A percentile compares a stretch with the other conserved stretches of the same genome.
Evolutionary conservation across 1,140 invertebrate genomes (phyloP).

Genomic region (Caenorhabditis tropicalis): DNA sequence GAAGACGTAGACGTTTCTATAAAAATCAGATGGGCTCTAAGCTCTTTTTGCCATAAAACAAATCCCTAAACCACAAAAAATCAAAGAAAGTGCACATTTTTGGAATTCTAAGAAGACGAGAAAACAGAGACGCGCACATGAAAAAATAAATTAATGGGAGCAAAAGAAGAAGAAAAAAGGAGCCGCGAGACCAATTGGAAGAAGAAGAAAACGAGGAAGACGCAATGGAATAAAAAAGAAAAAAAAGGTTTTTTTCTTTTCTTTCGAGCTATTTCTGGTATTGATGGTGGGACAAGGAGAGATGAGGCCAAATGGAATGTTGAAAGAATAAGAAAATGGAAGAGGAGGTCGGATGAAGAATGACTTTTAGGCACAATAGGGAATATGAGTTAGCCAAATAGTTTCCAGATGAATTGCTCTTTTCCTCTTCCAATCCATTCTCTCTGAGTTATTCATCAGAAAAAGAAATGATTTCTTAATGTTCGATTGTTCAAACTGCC

Average conservation of each 20-base stretch:
- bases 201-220: constrained; percentile 25
- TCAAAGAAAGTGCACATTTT: neutral
- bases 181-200: constrained; percentile 19
- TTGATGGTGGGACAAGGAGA: neutral
- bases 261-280: constrained; percentile 18
- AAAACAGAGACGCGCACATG: neutral
- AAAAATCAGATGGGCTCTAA: neutral
- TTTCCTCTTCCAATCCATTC: neutral
- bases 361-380: constrained; percentile 2
- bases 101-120: neutral
- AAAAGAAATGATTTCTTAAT: too few relatives aligned
- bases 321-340: neutral
- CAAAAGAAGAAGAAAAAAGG: constrained; percentile 26
- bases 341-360: neutral
- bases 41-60: neutral
- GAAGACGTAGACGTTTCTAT: too few relatives aligned
- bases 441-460: too few relatives aligned
- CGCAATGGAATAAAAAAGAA: neutral
- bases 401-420: neutral
- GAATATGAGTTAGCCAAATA: neutral
- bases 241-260: neutral
- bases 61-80: neutral
- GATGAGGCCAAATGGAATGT: constrained; percentile 27
- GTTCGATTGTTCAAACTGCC: too few relatives aligned
- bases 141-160: constrained; percentile 44